Evolutionary conservation across 2,888 invertebrate genomes (phyloP).

Genomic region (Carpatolechia fugitivella): DNA sequence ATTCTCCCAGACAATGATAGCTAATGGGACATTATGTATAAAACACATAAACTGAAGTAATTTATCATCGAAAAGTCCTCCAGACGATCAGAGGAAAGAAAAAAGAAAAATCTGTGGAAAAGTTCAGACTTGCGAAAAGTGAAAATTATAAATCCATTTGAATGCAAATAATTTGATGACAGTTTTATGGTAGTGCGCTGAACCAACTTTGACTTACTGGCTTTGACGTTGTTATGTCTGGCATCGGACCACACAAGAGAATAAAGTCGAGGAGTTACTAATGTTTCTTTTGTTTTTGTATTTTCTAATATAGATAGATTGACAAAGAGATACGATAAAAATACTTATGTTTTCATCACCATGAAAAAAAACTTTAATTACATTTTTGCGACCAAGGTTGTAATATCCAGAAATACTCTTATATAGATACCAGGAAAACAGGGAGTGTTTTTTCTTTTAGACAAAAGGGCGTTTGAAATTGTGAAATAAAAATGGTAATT

Average conservation of each 20-base stretch:
- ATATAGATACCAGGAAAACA: too few species aligned
- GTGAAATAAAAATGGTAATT: too few species aligned
- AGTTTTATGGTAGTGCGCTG: constrained; percentile 22
- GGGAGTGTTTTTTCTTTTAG: too few species aligned
- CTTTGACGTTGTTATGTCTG: constrained; percentile 1
- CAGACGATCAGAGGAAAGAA: constrained; percentile 36
- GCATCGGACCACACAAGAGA: constrained; percentile 1
- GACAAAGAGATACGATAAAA: too few species aligned
- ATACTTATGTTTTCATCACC: too few species aligned
- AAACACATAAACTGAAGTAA: constrained; percentile 38
- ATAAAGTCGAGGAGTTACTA: neutral
- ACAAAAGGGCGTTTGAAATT: too few species aligned
- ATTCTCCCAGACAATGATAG: constrained; percentile 14
- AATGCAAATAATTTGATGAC: constrained; percentile 23
- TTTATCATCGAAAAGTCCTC: constrained; percentile 56
- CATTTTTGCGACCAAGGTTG: too few species aligned
- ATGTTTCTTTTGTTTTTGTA: neutral
- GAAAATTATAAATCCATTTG: constrained; percentile 17
- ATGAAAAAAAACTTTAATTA: too few species aligned
- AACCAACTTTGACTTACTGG: constrained; percentile 20
- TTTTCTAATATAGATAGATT: neutral
- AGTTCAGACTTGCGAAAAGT: constrained; percentile 26
- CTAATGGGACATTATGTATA: constrained; percentile 31
- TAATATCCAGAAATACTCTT: too few species aligned
- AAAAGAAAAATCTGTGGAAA: constrained; percentile 22